Base-by-base conservation (phyloP, 2,888 invertebrate genomes). In the Pseudanteris insignis region DNA sequence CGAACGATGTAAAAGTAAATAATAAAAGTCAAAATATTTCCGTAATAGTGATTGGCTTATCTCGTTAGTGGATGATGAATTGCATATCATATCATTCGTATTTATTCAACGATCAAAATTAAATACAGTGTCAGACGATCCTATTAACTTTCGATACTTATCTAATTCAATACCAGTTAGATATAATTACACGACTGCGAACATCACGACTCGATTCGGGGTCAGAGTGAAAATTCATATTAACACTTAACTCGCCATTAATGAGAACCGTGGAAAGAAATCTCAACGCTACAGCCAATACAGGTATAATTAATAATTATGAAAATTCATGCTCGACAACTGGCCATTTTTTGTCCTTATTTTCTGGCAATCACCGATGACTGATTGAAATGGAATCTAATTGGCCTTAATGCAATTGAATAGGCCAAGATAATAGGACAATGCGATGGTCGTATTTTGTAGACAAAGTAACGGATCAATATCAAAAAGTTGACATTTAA, bases 111-210 rank as follows among this genome's bases (percentile, higher is more conserved):
- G 50, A 50, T 50, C 40, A 40, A 50, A 40, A 33, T 50, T 50
- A 50, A 50, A 50, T 40, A 32, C 40, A 40, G 50, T 15, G 33
- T 21, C 26, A 40, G 40, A 40, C 14, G n/a, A 40, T 40, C 33
- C 50, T 41, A 51, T 51, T 51, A 51, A 40, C 26, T 40, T 51
- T 41, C 15, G 50, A 51, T 51, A 41, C 40, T 51, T 51, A 51
- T 51, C 50, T 51, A 41, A 51, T 51, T 51, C 50, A 51, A 51
- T 41, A 51, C 50, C 26, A 28, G 50, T 51, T 40, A 28, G 50
- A 51, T 41, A 41, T 41, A 51, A 51, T 51, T 51, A 41, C 50
- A 51, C 37, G 50, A 30, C 30, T 30, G 36, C 36, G 12, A 41
- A 41, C 41, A 51, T 51, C 50, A 51, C 50, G 50, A 51, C 34